These are phyloP conservation scores for Oenanthe oenanthe DNA, from an alignment of 2,113 vertebrate genomes.

Conservation along the genomic window DNA sequence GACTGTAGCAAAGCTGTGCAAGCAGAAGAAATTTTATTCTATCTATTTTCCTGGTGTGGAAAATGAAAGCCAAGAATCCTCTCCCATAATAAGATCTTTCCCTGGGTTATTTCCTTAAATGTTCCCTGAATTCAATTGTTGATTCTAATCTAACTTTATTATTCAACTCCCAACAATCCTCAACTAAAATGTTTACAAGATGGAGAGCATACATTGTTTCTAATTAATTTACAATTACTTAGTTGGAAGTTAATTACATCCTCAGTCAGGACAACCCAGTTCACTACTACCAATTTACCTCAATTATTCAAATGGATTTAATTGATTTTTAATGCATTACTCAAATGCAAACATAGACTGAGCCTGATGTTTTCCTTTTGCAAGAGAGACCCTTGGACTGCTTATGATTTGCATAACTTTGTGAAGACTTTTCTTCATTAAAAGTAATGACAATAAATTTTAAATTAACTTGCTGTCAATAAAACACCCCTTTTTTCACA, in stretches of 20 bases:
- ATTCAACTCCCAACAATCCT: background rate
- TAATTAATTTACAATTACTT: slow-evolving; percentile 46
- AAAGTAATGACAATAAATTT: background rate
- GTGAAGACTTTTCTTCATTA: slow-evolving; percentile 4
- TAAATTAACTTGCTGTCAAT: background rate
- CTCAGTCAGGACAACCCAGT: slow-evolving; percentile 13
- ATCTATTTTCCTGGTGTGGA: background rate
- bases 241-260: slow-evolving; percentile 48
- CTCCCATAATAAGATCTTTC: background rate
- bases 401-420: slow-evolving; percentile 31
- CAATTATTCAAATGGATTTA: slow-evolving; percentile 38
- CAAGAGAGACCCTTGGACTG: background rate
- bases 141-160: background rate
- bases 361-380: slow-evolving; percentile 10
- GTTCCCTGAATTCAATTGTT: background rate
- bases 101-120: background rate
- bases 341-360: slow-evolving; percentile 41
- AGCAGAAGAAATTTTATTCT: background rate
- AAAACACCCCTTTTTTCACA: background rate
- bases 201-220: background rate
- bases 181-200: slow-evolving; percentile 27
- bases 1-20: background rate
- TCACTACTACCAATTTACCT: slow-evolving; percentile 42
- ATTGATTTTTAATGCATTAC: slow-evolving; percentile 39
- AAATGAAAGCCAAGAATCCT: background rate